phyloP scores from a whole-genome alignment of 2,797 vertebrate species.

The Acipenser transmontanus region DNA sequence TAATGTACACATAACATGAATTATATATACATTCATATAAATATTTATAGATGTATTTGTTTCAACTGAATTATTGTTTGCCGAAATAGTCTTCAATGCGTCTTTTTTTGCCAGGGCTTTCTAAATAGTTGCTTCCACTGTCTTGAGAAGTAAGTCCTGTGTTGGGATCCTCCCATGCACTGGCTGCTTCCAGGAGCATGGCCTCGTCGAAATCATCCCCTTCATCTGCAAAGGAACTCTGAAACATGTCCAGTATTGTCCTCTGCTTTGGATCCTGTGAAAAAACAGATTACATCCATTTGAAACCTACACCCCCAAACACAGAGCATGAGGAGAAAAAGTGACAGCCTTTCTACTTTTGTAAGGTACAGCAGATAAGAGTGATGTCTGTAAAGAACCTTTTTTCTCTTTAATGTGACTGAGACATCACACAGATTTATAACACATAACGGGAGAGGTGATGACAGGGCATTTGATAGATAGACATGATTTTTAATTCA shows the following conservation, averaged over 20 bases:
- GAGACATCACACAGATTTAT: too few relatives aligned
- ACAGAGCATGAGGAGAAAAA: not conserved
- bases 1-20: not conserved
- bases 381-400: too few relatives aligned
- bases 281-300: constrained; percentile 18
- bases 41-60: not conserved
- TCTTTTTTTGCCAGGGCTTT: constrained; percentile 51
- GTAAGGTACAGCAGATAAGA: too few relatives aligned
- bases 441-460: too few relatives aligned
- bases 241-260: constrained; percentile 82
- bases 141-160: constrained; percentile 29
- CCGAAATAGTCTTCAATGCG: constrained; percentile 57
- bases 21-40: not conserved
- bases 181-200: constrained; percentile 60
- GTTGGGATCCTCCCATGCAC: constrained; percentile 57
- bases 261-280: constrained; percentile 72
- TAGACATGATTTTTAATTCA: too few relatives aligned
- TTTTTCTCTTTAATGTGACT: too few relatives aligned
- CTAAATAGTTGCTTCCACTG: constrained; percentile 3
- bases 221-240: constrained; percentile 71
- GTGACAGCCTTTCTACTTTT: too few relatives aligned
- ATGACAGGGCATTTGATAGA: too few relatives aligned
- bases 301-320: not conserved
- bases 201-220: constrained; percentile 58
- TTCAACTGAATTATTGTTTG: constrained; percentile 22